Base-by-base conservation (phyloP, 2,113 vertebrate genomes). In the Dissostichus mawsoni region DNA sequence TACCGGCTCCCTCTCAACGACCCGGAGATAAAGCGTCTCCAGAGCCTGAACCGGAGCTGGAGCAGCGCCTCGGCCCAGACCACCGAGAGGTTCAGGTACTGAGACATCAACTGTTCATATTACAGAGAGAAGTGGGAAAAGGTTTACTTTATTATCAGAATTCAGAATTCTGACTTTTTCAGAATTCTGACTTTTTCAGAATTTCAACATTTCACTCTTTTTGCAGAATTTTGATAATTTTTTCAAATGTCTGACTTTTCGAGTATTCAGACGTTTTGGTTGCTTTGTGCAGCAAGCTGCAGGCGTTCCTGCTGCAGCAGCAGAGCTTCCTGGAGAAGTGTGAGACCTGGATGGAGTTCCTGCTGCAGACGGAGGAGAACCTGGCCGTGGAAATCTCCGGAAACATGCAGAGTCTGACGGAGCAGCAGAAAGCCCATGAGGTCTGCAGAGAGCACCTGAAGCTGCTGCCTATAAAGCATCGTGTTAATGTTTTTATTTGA, bases 251-350 rank as follows among this genome's bases (percentile, higher is more conserved):
- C 29, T 29, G 29, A 29, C 29, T 29, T 29, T 29, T 29, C 3
- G 3, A 29, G 29, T 29, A 29, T 29, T 29, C 29, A 29, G 29
- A 29, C 29, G 29, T 29, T 29, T 29, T 29, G 29, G 29, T 63
- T 48, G 25, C 17, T 80, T 72, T 58, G 78, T 78, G 74, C 94
- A 99, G 98, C 93, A 98, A 99, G 81, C 93, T 99, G 20, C 98
- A 99, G 90, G 98, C 98, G 17, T 97, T 97, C 93, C 88, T 98
- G 89, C 96, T 99, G 61, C 97, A 97, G 90, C 97, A 98, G 78
- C 98, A 99, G 90, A 99, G 97, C 23, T 99, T 99, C 93, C 92
- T 98, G 90, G 98, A 99, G 92, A 99, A 99, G 84, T 99, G 98
- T 92, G 98, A 98, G 79, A 97, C 97, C 0, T 99, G 98, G 98